Percentiles rank a stretch among this genome's conserved stretches.
Conservation (phyloP, 1,140 invertebrate genomes). For the Drosophila orena region DNA sequence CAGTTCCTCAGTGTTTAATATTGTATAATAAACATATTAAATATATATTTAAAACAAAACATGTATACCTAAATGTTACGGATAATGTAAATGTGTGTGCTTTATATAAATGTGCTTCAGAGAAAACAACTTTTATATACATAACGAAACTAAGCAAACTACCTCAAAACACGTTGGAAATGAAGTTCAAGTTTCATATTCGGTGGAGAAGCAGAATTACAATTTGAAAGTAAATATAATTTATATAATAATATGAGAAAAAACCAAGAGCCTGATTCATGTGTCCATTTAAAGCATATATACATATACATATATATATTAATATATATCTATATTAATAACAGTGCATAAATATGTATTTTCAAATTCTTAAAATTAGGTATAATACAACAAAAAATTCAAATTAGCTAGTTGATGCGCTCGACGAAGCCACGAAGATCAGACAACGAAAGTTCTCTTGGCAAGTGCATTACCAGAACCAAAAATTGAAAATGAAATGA, state of each 20-base stretch:
- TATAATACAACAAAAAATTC: constrained; percentile 30
- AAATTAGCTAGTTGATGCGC: constrained; percentile 26
- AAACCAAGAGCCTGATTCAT: constrained; percentile 76
- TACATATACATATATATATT: constrained; percentile 6
- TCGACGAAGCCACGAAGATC: constrained; percentile 12
- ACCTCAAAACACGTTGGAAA: constrained; percentile 67
- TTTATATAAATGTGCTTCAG: constrained; percentile 82
- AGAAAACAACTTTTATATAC: constrained; percentile 62
- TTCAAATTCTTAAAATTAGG: constrained; percentile 57
- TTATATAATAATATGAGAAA: constrained; percentile 46
- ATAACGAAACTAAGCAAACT: constrained; percentile 66
- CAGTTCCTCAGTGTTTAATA: constrained; percentile 83
- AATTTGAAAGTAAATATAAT: constrained; percentile 55
- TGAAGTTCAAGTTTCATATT: constrained; percentile 69
- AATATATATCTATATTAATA: constrained; percentile 35
- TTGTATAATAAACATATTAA: constrained; percentile 65
- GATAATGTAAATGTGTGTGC: constrained; percentile 80
- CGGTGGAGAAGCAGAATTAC: constrained; percentile 36
- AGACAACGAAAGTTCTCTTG: constrained; percentile 16
- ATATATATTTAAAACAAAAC: constrained; percentile 47
- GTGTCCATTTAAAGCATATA: constrained; percentile 72
- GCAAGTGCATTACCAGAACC: constrained; percentile 42
- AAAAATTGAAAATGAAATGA: constrained; percentile 36
- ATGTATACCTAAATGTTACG: constrained; percentile 65
- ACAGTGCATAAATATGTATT: constrained; percentile 53